phyloP scores from a whole-genome alignment of 2,113 vertebrate genomes.

The Catharus minimus region DNA sequence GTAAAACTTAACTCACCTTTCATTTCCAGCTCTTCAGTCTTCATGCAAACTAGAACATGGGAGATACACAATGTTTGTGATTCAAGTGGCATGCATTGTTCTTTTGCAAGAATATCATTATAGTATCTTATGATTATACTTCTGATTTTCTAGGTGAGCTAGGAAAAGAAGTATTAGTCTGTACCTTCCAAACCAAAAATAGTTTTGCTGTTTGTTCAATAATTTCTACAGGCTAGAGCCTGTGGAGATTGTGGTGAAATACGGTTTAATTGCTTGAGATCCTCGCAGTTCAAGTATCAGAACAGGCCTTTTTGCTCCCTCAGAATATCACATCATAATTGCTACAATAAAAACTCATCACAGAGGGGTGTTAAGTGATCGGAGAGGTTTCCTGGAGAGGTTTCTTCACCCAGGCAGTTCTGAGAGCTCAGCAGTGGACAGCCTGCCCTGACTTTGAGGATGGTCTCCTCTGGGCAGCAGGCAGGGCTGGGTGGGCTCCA shows the following conservation, averaged over 20 bases:
- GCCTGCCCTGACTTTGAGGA: neutral
- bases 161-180: neutral
- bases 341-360: neutral
- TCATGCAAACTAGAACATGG: neutral
- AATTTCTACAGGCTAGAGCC: neutral
- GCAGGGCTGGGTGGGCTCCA: neutral
- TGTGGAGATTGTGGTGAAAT: neutral
- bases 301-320: neutral
- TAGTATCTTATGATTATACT: neutral
- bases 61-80: neutral
- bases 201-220: neutral
- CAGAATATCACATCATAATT: neutral
- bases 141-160: neutral
- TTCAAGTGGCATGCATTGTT: neutral
- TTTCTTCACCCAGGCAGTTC: neutral
- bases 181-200: neutral
- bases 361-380: neutral
- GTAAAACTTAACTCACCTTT: neutral
- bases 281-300: neutral
- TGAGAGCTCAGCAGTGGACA: neutral
- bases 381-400: neutral
- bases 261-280: neutral
- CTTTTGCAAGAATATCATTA: neutral
- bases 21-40: neutral
- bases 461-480: neutral